Base-by-base conservation (phyloP, 2,888 invertebrate species). In the Agrotis exclamationis region DNA sequence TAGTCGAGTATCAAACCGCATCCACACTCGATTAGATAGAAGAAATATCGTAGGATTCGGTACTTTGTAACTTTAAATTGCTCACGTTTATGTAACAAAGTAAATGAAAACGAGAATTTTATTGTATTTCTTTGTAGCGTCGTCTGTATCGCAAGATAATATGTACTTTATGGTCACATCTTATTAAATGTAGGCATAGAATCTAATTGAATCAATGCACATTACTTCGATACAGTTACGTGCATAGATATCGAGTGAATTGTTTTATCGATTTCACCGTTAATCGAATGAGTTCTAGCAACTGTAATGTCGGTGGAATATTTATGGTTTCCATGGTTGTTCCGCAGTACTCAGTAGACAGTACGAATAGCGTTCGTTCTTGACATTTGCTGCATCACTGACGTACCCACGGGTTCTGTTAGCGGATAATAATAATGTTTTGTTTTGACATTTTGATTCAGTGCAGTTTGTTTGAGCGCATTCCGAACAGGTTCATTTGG, bases 401-500 rank as follows among this genome's bases (percentile, higher is more conserved):
- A 79, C 69, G 77, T 85, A 77, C 77, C 76, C 64, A 79, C 54
- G 45, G 63, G 67, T 81, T 71, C 71, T 74, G 75, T 76, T 76
- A 73, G 70, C 60, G 51, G 77, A 62, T 85, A 83, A 85, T 83
- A 83, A 80, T 79, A 85, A 62, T 83, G 85, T 85, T 82, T 75
- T 79, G 78, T 82, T 78, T 80, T 80, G 83, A 84, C 84, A 82
- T 85, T 85, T 83, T 71, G 70, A 74, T 85, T 80, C 63, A 80
- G 72, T 78, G 70, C 54, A 56, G 78, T 78, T 78, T 76, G 69
- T 78, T 79, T 71, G 76, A 28, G 71, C 33, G 63, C 63, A 64
- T 70, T 80, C 54, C 53, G 65, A 73, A 67, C 74, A 71, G 79
- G 74, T 76, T 76, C 59, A 73, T 84, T 79, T 60, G 59, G 53